A percentile compares a stretch with the other conserved stretches of the same genome.
These are phyloP conservation scores for Monarcha castaneiventris DNA, from an alignment of 2,113 vertebrate genomes.

Conservation along the genomic window DNA sequence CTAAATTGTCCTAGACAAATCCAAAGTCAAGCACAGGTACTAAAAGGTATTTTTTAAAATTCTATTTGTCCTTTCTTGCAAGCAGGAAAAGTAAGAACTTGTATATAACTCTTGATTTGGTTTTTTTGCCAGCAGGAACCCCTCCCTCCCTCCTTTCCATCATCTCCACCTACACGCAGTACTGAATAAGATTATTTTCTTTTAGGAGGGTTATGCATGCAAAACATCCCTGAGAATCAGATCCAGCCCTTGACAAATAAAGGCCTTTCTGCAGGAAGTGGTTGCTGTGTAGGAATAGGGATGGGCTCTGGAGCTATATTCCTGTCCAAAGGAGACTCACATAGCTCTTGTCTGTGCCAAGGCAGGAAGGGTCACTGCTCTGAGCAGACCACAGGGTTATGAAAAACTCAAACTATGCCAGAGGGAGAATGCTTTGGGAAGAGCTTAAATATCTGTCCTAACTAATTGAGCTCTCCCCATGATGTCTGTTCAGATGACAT, in stretches of 20 bases:
- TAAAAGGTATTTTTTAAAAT: neutral
- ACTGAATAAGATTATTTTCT: neutral
- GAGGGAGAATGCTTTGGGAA: neutral
- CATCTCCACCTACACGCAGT: neutral
- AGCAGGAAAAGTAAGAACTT: neutral
- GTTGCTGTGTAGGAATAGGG: neutral
- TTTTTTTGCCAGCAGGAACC: neutral
- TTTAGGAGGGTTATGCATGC: neutral
- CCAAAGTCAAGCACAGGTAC: neutral
- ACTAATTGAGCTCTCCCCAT: neutral
- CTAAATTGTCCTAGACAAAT: neutral
- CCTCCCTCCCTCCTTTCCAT: neutral
- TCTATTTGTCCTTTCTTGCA: neutral
- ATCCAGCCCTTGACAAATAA: neutral
- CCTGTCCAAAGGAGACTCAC: neutral
- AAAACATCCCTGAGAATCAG: neutral
- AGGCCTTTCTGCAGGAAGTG: neutral
- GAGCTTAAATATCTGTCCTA: conserved; percentile 1
- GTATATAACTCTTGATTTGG: neutral
- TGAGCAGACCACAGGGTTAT: neutral
- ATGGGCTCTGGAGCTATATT: neutral
- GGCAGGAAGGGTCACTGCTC: neutral
- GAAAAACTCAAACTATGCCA: neutral
- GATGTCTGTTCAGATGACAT: neutral
- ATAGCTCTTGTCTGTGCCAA: neutral